phyloP scores from a whole-genome alignment of 2,888 invertebrate species.

The Ochlodes sylvanus region DNA sequence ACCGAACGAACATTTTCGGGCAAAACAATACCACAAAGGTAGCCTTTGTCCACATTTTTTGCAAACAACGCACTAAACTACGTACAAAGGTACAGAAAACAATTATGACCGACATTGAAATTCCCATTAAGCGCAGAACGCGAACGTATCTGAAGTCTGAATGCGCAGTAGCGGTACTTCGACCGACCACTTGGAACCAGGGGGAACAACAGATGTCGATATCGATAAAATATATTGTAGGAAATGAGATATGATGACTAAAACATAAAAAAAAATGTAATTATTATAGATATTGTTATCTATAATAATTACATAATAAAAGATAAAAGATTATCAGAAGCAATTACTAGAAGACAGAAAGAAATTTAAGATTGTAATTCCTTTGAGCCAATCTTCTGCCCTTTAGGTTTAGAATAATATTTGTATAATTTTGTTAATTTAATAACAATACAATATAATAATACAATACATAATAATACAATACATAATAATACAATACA shows the following conservation, averaged over 20 bases:
- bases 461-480: no score
- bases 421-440: no score
- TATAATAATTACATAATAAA: no score
- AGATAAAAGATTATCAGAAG: no score
- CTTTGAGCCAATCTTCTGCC: no score
- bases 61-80: slow-evolving; percentile 35
- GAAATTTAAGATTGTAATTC: no score
- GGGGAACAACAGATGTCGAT: slow-evolving; percentile 49
- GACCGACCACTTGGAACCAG: slow-evolving; percentile 81
- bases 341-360: no score
- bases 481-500: no score
- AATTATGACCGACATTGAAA: slow-evolving; percentile 76
- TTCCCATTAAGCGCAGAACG: slow-evolving; percentile 77
- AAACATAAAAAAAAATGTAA: no score
- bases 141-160: slow-evolving; percentile 76
- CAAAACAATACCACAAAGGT: slow-evolving; percentile 30
- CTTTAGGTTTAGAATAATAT: no score
- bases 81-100: slow-evolving; percentile 78
- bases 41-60: slow-evolving; percentile 36
- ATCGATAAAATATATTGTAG: neutral
- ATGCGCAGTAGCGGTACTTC: slow-evolving; percentile 79
- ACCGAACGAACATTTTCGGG: neutral
- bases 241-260: neutral
- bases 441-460: no score
- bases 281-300: no score